phyloP scores from a whole-genome alignment of 2,888 invertebrate species.

The Amphipyra tragopoginis region DNA sequence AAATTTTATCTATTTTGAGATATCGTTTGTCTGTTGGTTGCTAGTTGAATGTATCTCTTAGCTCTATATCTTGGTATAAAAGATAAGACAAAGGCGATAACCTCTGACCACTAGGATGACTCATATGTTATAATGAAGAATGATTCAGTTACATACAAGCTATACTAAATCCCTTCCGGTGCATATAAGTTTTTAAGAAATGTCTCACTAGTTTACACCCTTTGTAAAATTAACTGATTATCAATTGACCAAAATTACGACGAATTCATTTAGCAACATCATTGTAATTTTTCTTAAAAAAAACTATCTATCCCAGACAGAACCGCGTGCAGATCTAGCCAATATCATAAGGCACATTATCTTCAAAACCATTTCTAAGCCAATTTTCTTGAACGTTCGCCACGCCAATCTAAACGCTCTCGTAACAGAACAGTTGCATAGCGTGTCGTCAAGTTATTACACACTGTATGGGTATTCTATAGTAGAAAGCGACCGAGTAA shows the following conservation, averaged over 20 bases:
- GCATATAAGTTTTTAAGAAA: slow-evolving; percentile 29
- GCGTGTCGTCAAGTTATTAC: slow-evolving; percentile 71
- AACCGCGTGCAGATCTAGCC: slow-evolving; percentile 1
- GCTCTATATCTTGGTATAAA: slow-evolving; percentile 19
- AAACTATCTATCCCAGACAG: not conserved
- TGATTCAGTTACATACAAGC: slow-evolving; percentile 26
- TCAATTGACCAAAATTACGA: not conserved
- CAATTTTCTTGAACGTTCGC: slow-evolving; percentile 35
- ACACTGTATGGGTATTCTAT: slow-evolving; percentile 70
- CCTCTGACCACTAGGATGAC: slow-evolving; percentile 49
- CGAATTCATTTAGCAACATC: no score
- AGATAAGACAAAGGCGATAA: slow-evolving; percentile 42
- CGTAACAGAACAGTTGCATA: slow-evolving; percentile 53
- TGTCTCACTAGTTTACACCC: slow-evolving; percentile 27
- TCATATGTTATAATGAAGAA: slow-evolving; percentile 46
- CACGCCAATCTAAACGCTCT: slow-evolving; percentile 47
- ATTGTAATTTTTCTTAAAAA: no score
- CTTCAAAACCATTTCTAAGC: slow-evolving; percentile 29
- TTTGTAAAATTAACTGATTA: slow-evolving; percentile 2
- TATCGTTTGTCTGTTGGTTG: slow-evolving; percentile 26
- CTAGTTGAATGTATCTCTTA: slow-evolving; percentile 22
- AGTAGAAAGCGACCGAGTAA: slow-evolving; percentile 73
- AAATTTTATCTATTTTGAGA: slow-evolving; percentile 39
- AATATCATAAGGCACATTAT: slow-evolving; percentile 9
- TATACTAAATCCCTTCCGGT: slow-evolving; percentile 10